These are phyloP conservation scores for Piprites chloris DNA, from an alignment of 2,113 vertebrate species.

Conservation along the genomic window DNA sequence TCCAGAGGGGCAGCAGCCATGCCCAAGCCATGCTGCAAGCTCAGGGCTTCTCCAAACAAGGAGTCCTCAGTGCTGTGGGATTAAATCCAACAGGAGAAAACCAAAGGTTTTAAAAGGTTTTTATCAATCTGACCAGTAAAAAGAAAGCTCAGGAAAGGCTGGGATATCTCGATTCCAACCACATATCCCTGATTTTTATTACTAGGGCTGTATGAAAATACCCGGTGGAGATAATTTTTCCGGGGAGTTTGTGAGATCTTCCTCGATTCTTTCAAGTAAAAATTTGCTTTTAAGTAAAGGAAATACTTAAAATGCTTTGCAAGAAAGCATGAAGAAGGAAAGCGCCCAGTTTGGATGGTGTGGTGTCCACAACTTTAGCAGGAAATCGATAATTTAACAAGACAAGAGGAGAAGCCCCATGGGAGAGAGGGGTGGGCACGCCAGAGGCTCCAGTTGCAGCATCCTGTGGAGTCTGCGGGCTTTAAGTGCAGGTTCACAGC, in stretches of 20 bases:
- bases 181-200: neutral
- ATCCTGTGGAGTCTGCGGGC: rapidly evolving
- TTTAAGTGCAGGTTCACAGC: neutral
- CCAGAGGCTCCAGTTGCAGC: neutral
- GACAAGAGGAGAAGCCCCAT: neutral
- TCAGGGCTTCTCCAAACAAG: neutral
- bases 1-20: neutral
- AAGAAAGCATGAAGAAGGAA: neutral
- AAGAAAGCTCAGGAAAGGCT: neutral
- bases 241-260: neutral
- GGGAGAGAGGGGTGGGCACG: neutral
- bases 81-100: neutral
- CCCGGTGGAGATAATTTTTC: neutral
- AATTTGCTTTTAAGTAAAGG: neutral
- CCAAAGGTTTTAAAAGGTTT: neutral
- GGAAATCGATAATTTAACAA: neutral
- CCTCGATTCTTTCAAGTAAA: neutral
- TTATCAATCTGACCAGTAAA: neutral
- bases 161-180: neutral
- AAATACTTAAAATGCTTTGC: neutral
- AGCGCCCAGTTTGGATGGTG: rapidly evolving
- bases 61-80: neutral
- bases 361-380: neutral
- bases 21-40: neutral
- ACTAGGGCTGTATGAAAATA: neutral